Conservation (phyloP, 2,113 vertebrate genomes). For the Penelope pileata region DNA sequence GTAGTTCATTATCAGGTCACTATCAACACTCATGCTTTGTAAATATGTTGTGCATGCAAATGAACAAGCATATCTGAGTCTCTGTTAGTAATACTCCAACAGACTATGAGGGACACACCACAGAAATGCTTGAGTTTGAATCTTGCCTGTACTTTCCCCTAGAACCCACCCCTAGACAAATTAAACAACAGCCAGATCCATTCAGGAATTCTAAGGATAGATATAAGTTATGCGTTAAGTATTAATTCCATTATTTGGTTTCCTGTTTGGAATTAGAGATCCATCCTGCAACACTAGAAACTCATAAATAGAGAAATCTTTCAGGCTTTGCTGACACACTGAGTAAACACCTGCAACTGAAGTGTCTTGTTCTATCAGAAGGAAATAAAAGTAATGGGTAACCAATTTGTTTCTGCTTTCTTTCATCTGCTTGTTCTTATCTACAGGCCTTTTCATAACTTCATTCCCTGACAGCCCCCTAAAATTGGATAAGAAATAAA, state of each 20-base stretch:
- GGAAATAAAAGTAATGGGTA: conserved; percentile 58
- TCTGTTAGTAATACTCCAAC: neutral
- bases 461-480: conserved; percentile 22
- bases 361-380: conserved; percentile 60
- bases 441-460: conserved; percentile 5
- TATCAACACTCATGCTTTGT: neutral
- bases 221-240: conserved; percentile 56
- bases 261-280: conserved; percentile 36
- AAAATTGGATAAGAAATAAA: conserved; percentile 42
- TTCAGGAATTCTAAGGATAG: conserved; percentile 17
- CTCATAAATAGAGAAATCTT: conserved; percentile 42
- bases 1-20: neutral
- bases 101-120: neutral
- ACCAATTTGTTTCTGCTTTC: conserved; percentile 45
- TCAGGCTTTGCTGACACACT: neutral
- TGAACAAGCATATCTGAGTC: conserved; percentile 10
- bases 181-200: conserved; percentile 16
- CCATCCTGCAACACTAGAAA: conserved; percentile 8
- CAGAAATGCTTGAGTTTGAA: conserved; percentile 3
- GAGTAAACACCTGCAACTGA: conserved; percentile 31
- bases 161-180: neutral
- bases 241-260: conserved; percentile 44
- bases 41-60: conserved; percentile 21
- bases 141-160: neutral
- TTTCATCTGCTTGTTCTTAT: conserved; percentile 49